Evolutionary conservation across 2,113 vertebrate species (phyloP).

Genomic region (Acinonyx jubatus): DNA sequence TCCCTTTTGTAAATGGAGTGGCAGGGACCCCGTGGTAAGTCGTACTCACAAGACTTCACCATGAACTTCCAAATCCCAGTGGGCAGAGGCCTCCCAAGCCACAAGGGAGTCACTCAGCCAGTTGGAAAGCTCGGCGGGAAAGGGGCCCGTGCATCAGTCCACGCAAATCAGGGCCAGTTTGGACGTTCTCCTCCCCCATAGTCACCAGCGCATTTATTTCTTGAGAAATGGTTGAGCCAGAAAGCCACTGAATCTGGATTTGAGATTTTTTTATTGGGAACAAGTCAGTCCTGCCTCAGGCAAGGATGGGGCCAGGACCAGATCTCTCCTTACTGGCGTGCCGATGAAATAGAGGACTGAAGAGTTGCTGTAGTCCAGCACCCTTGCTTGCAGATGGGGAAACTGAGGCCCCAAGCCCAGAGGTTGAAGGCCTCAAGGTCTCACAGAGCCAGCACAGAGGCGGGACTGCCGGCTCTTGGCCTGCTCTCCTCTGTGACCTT

Average conservation of each 20-base stretch:
- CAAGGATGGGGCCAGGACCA: not conserved
- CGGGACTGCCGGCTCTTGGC: not conserved
- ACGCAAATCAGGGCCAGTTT: not conserved
- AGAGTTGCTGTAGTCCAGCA: not conserved
- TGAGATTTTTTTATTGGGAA: not conserved
- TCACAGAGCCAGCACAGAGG: not conserved
- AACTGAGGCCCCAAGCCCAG: not conserved
- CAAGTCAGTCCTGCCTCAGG: not conserved
- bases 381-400: not conserved
- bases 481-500: not conserved
- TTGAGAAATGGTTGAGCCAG: not conserved
- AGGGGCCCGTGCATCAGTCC: fast-evolving
- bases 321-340: not conserved
- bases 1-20: not conserved
- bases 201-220: not conserved
- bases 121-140: not conserved
- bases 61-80: no score
- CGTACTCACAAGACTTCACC: not conserved
- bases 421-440: not conserved
- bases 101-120: not conserved
- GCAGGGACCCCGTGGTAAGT: not conserved
- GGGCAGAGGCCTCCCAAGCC: not conserved
- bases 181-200: not conserved
- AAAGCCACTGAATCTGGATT: not conserved
- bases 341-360: not conserved